A percentile compares a stretch with the other conserved stretches of the same genome.
Evolutionary conservation across 2,888 invertebrate species (phyloP).

Genomic region (Zonitis immaculata): DNA sequence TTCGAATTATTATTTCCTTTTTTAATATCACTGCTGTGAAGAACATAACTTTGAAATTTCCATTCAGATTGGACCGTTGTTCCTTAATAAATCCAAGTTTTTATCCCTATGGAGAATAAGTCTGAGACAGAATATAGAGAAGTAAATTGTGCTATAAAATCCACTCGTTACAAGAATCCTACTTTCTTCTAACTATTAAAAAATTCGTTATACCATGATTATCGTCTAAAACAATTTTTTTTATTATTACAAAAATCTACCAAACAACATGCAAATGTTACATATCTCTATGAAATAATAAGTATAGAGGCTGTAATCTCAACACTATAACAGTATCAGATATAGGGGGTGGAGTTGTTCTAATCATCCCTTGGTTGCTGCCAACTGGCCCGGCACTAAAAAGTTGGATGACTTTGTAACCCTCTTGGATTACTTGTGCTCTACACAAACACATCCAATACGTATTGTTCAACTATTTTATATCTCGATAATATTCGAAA

Average conservation of each 20-base stretch:
- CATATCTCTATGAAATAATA: constrained; percentile 47
- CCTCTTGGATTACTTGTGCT: constrained; percentile 29
- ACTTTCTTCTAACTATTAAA: neutral
- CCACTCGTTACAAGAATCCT: neutral
- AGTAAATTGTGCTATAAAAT: neutral
- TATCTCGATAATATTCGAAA: neutral
- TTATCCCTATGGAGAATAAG: neutral
- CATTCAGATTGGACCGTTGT: neutral
- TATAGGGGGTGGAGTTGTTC: constrained; percentile 30
- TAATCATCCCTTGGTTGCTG: constrained; percentile 36
- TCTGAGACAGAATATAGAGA: neutral
- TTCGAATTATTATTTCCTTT: constrained; percentile 8
- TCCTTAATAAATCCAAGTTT: neutral
- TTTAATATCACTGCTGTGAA: no score
- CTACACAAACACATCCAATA: constrained; percentile 35
- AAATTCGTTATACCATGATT: neutral
- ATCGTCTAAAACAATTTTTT: neutral
- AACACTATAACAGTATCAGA: constrained; percentile 23
- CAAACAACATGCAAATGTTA: constrained; percentile 37
- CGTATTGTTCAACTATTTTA: constrained; percentile 23
- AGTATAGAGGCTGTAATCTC: constrained; percentile 39
- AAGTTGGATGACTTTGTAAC: constrained; percentile 44
- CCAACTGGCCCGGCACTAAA: constrained; percentile 44
- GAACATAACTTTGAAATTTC: constrained; percentile 5
- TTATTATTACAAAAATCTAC: constrained; percentile 14